A percentile compares a stretch with the other conserved stretches of the same genome.
Evolutionary conservation across 2,797 vertebrate genomes (phyloP).

Genomic region (Pteronotus mesoamericanus): DNA sequence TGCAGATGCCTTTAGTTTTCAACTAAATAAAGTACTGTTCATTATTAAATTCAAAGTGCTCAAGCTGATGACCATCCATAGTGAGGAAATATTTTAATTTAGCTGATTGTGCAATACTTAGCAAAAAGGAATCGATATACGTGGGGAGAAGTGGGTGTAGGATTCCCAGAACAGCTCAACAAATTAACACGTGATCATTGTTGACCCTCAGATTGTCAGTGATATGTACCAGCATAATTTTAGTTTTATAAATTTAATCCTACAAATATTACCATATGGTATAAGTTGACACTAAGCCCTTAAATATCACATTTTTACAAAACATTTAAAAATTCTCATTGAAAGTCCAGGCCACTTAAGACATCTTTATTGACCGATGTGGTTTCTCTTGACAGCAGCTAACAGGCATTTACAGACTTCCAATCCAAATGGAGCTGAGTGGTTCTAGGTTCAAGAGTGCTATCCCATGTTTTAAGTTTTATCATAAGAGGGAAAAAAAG

Average conservation of each 20-base stretch:
- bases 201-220: not conserved
- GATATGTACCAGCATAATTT: not conserved
- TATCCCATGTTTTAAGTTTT: not conserved
- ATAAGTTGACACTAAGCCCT: not conserved
- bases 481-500: not conserved
- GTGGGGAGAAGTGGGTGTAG: not conserved
- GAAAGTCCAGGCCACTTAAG: not conserved
- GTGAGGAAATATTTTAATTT: not conserved
- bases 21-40: constrained; percentile 53
- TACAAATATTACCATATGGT: not conserved
- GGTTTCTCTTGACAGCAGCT: not conserved
- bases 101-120: not conserved
- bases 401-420: not conserved
- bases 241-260: not conserved
- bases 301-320: not conserved
- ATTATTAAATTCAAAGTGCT: constrained; percentile 63
- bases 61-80: constrained; percentile 32
- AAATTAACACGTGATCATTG: not conserved
- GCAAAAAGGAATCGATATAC: not conserved
- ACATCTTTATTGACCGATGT: not conserved
- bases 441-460: not conserved
- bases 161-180: not conserved
- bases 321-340: not conserved
- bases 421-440: not conserved
- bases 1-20: constrained; percentile 67